These are phyloP conservation scores for Spodoptera exigua DNA, from an alignment of 2,888 invertebrate species.

Conservation along the genomic window DNA sequence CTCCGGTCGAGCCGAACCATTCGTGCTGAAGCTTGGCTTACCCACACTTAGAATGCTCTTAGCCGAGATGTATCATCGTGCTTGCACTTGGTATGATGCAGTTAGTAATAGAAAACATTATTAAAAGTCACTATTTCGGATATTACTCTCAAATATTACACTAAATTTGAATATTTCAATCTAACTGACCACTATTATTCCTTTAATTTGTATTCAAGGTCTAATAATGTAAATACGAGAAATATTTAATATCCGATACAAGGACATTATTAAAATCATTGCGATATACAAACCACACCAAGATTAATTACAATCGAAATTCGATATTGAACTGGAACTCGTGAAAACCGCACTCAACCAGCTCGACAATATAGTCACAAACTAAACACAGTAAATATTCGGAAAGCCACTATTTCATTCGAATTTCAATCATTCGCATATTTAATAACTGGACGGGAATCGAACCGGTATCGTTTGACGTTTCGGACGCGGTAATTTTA, in stretches of 20 bases:
- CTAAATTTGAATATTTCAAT: too few species aligned
- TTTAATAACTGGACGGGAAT: slow-evolving; percentile 41
- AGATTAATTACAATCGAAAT: not conserved
- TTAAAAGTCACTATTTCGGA: too few species aligned
- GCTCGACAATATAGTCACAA: not conserved
- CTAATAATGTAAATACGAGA: not conserved
- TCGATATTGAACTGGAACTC: not conserved
- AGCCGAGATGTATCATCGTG: too few species aligned
- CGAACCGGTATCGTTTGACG: slow-evolving; percentile 16
- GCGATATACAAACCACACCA: not conserved
- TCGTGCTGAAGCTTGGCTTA: too few species aligned
- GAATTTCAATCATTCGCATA: slow-evolving; percentile 59
- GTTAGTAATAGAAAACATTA: too few species aligned
- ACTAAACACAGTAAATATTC: slow-evolving; percentile 9
- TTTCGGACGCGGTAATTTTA: slow-evolving; percentile 52
- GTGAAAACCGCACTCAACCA: slow-evolving; percentile 4
- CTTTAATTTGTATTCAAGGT: too few species aligned
- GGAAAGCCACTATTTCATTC: slow-evolving; percentile 20
- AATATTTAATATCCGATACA: too few species aligned
- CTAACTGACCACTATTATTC: too few species aligned
- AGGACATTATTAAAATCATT: not conserved
- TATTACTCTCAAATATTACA: too few species aligned
- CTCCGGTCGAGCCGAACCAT: too few species aligned
- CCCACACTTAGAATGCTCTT: too few species aligned
- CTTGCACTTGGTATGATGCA: too few species aligned